phyloP scores from a whole-genome alignment of 2,113 vertebrate species.

The Cyrtonyx montezumae region DNA sequence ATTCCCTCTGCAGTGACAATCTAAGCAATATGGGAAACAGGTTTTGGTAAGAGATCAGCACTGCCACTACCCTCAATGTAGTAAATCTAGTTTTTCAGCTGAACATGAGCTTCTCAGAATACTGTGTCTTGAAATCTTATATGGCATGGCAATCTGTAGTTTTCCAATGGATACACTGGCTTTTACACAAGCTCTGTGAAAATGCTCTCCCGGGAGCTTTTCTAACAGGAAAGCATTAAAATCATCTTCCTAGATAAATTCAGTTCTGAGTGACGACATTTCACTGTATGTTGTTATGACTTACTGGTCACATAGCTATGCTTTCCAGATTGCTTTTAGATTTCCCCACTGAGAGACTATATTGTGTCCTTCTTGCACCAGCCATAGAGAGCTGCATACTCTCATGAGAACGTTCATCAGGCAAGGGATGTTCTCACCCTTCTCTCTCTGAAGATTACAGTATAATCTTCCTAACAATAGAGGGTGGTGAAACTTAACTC shows the following conservation, averaged over 20 bases:
- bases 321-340: not conserved
- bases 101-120: not conserved
- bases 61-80: not conserved
- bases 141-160: not conserved
- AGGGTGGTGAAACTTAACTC: not conserved
- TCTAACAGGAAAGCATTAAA: not conserved
- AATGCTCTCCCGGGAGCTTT: too few species aligned
- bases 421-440: not conserved
- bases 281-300: not conserved
- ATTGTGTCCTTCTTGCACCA: not conserved
- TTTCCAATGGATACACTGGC: not conserved
- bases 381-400: not conserved
- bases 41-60: not conserved
- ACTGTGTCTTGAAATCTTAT: not conserved
- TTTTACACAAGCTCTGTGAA: not conserved
- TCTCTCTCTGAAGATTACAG: not conserved
- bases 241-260: not conserved
- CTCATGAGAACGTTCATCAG: not conserved
- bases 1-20: not conserved
- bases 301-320: not conserved
- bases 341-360: not conserved
- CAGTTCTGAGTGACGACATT: not conserved
- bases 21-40: not conserved
- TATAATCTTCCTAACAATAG: not conserved
- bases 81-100: not conserved